These are phyloP conservation scores for Drosophila melanosoma DNA, from an alignment of 2,888 invertebrate genomes.

Conservation along the genomic window DNA sequence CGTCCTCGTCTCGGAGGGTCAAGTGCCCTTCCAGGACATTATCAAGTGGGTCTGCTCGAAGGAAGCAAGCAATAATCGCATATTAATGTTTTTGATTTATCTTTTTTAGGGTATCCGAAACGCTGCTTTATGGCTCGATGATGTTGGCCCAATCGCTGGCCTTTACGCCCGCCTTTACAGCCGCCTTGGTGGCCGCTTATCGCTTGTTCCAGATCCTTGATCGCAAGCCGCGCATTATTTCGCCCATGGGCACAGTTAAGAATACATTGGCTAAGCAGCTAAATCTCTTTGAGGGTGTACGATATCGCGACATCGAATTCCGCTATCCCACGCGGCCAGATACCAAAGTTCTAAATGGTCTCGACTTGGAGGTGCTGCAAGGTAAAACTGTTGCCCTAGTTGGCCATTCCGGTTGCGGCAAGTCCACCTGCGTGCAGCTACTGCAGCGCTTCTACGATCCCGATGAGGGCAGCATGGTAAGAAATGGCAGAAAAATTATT, in stretches of 20 bases:
- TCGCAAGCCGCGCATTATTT: slow-evolving; percentile 87
- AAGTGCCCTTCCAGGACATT: slow-evolving; percentile 88
- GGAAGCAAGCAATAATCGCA: fast-evolving
- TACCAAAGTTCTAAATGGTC: slow-evolving; percentile 89
- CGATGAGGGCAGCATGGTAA: slow-evolving; percentile 88
- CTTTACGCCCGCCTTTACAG: slow-evolving; percentile 91
- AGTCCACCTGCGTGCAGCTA: slow-evolving; percentile 92
- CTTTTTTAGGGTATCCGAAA: slow-evolving; percentile 88
- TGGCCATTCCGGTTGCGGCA: slow-evolving; percentile 92
- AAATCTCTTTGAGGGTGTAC: slow-evolving; percentile 83
- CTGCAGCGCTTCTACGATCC: slow-evolving; percentile 93
- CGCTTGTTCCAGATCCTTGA: slow-evolving; percentile 89
- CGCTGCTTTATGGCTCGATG: slow-evolving; percentile 91
- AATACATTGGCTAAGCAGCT: slow-evolving; percentile 80
- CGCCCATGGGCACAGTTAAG: slow-evolving; percentile 83
- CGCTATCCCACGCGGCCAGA: slow-evolving; percentile 93
- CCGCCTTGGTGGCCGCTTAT: slow-evolving; percentile 90
- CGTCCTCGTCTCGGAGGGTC: slow-evolving; percentile 88
- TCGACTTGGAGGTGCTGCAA: slow-evolving; percentile 88
- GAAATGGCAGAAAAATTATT: slow-evolving; percentile 13
- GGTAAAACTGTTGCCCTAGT: slow-evolving; percentile 91
- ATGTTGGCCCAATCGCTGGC: slow-evolving; percentile 92
- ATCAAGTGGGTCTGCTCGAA: slow-evolving; percentile 87
- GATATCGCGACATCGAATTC: slow-evolving; percentile 90
- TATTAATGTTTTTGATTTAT: not conserved